Evolutionary conservation across 2,797 vertebrate species (phyloP), one percentile per base, ranked within the genome.

Genomic region (Betta splendens): DNA sequence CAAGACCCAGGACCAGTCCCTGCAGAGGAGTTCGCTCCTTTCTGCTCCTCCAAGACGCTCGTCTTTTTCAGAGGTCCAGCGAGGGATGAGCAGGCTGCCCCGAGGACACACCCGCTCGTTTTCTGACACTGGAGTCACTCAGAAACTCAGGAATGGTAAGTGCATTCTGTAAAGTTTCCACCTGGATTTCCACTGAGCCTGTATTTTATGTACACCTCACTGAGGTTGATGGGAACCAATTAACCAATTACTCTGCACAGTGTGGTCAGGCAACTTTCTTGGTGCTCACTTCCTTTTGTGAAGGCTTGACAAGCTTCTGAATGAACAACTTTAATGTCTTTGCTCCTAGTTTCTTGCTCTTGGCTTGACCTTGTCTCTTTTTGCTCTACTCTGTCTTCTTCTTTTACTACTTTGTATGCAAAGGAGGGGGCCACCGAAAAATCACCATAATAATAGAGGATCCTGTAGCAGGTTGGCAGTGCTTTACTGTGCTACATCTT

Each of bases 371-470:
- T 42, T 65, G 44, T 75, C 16, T 83, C 49, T 44, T 22, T 83
- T 46, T 84, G 64, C 71, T 80, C 47, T 80, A 45, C 75, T 38
- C 73, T 60, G 25, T 80, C 17, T 83, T 53, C 79, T 66, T 75
- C 37, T 59, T 39, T 75, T 5, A 36, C 33, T 31, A 81, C 67
- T 79, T 66, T 83, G 66, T 77, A 35, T 85, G 59, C 79, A 18
- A 92, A 92, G 91, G 87, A 96, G 94, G 93, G 85, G 91, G 90
- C 84, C 93, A 92, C 88, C 93, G 96, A 92, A 95, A 94, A 93
- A 98, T 98, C 95, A 96, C 94, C 93, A 95, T 98, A 93, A 98
- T 98, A 92, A 93, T 98, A 87, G 97, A 99, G 91, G 96, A 98
- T 79, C 96, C 96, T 29, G 91, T 96, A 75, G 96, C 95, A 99